These are phyloP conservation scores for Philhelius pedissequus DNA, from an alignment of 2,888 invertebrate species.

Conservation along the genomic window DNA sequence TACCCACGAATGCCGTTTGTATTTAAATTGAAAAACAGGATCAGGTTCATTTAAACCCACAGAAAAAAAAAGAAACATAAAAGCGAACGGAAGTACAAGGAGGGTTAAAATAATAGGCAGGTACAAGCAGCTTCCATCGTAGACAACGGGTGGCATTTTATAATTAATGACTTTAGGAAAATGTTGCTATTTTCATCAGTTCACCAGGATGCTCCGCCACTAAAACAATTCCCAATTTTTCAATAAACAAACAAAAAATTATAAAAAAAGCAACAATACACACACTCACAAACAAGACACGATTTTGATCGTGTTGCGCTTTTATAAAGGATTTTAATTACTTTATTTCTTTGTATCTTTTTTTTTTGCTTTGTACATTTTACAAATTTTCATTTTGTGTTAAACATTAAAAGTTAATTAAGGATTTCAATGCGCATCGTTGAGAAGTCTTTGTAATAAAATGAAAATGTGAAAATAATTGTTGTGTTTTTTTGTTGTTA, in stretches of 20 bases:
- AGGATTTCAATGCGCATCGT: conserved; percentile 28
- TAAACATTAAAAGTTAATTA: conserved; percentile 50
- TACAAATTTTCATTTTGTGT: neutral
- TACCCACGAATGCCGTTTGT: neutral
- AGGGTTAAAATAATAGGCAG: conserved; percentile 41
- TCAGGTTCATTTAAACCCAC: conserved; percentile 45
- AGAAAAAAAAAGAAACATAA: neutral
- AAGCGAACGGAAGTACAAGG: conserved; percentile 10
- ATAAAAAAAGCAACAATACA: neutral
- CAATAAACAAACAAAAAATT: neutral
- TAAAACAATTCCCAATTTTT: conserved; percentile 30
- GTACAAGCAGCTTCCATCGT: neutral
- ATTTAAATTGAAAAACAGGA: conserved; percentile 62
- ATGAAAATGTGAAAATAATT: conserved; percentile 22
- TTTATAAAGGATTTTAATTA: conserved; percentile 49
- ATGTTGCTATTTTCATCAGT: conserved; percentile 18
- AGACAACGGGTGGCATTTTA: conserved; percentile 37
- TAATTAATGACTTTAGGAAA: conserved; percentile 42
- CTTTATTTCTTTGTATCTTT: neutral
- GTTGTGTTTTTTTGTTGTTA: neutral
- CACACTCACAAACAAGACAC: neutral
- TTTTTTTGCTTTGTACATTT: neutral
- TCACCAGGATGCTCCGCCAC: neutral
- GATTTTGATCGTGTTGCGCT: conserved; percentile 41
- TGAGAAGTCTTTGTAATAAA: neutral